Evolutionary conservation across 2,888 invertebrate species (phyloP).

Genomic region (Calameuta filiformis): DNA sequence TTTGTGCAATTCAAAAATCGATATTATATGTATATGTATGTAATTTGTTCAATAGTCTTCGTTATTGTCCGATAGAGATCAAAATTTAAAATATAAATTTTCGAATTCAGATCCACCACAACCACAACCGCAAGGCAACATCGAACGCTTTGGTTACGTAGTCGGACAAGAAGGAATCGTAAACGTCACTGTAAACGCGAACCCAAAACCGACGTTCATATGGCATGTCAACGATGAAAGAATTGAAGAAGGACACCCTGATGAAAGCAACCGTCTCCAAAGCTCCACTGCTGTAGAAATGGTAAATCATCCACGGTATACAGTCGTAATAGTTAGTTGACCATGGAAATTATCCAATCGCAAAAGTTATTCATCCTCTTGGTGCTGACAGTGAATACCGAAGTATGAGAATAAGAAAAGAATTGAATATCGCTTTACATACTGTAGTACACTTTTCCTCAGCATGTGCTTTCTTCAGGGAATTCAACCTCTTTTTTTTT

Average conservation of each 20-base stretch:
- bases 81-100: not conserved
- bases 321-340: not conserved
- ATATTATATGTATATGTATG: not conserved
- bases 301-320: constrained; percentile 55
- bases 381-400: not conserved
- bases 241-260: constrained; percentile 69
- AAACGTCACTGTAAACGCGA: constrained; percentile 78
- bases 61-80: not conserved
- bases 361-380: not conserved
- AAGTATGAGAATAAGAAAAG: not conserved
- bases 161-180: constrained; percentile 78
- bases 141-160: constrained; percentile 79
- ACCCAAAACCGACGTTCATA: constrained; percentile 76
- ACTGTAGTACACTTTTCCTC: not conserved
- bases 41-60: too few species aligned
- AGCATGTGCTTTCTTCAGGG: not conserved
- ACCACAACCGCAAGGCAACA: constrained; percentile 68
- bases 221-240: constrained; percentile 75
- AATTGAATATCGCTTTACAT: not conserved
- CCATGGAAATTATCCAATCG: not conserved
- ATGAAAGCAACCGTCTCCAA: constrained; percentile 67
- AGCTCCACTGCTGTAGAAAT: constrained; percentile 66
- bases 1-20: not conserved
- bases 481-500: not conserved
- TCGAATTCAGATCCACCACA: constrained; percentile 73